Percentiles rank a stretch among this genome's conserved stretches.
Evolutionary conservation across 2,113 vertebrate species (phyloP).

Genomic region (Ciconia maguari): DNA sequence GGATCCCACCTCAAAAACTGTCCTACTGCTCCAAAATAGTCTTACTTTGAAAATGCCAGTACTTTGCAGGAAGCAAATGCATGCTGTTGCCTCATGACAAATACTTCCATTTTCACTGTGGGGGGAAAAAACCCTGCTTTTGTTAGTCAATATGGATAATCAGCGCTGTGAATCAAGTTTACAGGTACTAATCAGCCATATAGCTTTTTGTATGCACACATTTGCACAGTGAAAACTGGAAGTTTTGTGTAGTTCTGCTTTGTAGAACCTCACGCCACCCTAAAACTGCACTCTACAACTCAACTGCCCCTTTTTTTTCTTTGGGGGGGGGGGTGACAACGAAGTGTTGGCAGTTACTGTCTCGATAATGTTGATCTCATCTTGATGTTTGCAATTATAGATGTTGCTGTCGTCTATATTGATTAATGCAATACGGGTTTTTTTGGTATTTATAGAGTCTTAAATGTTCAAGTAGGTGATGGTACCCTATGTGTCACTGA

Average conservation of each 20-base stretch:
- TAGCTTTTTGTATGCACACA: not conserved
- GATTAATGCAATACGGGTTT: not conserved
- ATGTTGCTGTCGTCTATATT: not conserved
- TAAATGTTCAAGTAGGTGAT: not conserved
- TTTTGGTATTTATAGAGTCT: not conserved
- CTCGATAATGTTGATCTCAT: not conserved
- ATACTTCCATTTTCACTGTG: not conserved
- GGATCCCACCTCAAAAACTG: not conserved
- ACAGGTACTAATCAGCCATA: not conserved
- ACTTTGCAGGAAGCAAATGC: not conserved
- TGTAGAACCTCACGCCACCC: not conserved
- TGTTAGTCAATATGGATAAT: not conserved
- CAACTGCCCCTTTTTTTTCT: not conserved
- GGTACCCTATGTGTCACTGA: not conserved
- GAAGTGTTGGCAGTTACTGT: not conserved
- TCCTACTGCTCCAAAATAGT: not conserved
- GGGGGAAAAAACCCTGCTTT: not conserved
- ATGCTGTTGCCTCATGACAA: not conserved
- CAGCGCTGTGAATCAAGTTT: not conserved
- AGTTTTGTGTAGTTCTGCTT: slow-evolving; percentile 6
- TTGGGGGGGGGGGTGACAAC: not conserved
- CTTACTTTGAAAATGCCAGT: not conserved
- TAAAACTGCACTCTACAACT: not conserved
- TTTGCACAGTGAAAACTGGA: not conserved
- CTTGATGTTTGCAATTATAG: not conserved